phyloP scores from a whole-genome alignment of 1,140 invertebrate species.

The Ectropis grisescens region DNA sequence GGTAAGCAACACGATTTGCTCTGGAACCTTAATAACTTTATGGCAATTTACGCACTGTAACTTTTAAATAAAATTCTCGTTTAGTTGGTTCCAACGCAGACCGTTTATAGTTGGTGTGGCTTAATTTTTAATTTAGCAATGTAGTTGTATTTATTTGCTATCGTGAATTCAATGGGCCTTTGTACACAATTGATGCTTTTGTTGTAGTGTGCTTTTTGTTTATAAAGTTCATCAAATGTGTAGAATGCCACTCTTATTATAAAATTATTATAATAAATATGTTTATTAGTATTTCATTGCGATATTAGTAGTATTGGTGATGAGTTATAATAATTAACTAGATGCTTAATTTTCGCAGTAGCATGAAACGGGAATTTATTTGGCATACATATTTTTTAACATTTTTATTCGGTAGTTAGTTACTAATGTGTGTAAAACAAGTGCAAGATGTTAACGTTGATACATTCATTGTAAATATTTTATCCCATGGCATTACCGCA shows the following conservation, averaged over 20 bases:
- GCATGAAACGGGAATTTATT: conserved; percentile 28
- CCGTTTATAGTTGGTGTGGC: conserved; percentile 42
- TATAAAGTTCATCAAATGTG: conserved; percentile 14
- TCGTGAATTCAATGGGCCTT: conserved; percentile 6
- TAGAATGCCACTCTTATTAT: conserved; percentile 10
- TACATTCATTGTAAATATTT: conserved; percentile 4
- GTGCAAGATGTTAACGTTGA: conserved; percentile 17
- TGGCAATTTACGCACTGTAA: too few relatives aligned
- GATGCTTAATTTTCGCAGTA: conserved; percentile 11
- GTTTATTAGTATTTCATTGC: neutral
- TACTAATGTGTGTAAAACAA: conserved; percentile 24
- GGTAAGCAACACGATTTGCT: conserved; percentile 71
- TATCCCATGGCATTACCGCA: too few relatives aligned
- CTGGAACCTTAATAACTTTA: conserved; percentile 22
- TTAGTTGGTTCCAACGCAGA: conserved; percentile 34
- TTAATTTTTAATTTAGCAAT: conserved; percentile 28
- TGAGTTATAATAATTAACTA: neutral
- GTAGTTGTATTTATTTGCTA: conserved; percentile 12
- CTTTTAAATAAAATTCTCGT: conserved; percentile 20
- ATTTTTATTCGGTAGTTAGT: conserved; percentile 20
- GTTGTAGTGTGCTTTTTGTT: conserved; percentile 17
- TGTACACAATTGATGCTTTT: conserved; percentile 23
- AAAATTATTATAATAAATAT: too few relatives aligned
- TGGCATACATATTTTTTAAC: conserved; percentile 20
- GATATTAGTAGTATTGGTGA: too few relatives aligned